Evolutionary conservation across 2,113 vertebrate species (phyloP).

Genomic region (Noturus placidus): DNA sequence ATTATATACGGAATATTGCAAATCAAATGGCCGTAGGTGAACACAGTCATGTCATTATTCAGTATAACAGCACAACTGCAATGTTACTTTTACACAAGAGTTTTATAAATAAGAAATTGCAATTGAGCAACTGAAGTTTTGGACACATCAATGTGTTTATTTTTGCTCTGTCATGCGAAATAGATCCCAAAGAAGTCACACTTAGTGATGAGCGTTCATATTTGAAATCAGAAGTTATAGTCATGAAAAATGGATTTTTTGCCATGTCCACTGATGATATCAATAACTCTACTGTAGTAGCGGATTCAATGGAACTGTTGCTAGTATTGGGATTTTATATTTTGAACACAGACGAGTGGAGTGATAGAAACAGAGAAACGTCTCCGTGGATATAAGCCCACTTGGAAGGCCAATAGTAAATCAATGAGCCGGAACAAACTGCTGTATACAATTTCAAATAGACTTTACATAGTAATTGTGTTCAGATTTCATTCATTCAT

Average conservation of each 20-base stretch:
- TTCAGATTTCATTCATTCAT: not conserved
- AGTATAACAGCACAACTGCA: not conserved
- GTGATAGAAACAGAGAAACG: not conserved
- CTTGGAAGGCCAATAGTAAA: not conserved
- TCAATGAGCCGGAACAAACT: not conserved
- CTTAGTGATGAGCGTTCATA: not conserved
- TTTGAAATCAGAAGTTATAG: not conserved
- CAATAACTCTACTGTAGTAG: not conserved
- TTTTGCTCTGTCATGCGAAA: not conserved
- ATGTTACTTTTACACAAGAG: not conserved
- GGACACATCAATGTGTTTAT: not conserved
- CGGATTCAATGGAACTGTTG: not conserved
- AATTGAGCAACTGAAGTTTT: not conserved
- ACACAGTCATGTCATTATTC: not conserved
- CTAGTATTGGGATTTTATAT: not conserved
- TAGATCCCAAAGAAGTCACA: not conserved
- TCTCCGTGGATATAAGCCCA: not conserved
- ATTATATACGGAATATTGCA: not conserved
- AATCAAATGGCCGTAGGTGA: not conserved
- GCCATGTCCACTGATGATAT: not conserved
- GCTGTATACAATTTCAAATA: not conserved
- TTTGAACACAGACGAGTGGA: not conserved
- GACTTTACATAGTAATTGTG: not conserved
- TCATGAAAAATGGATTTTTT: not conserved
- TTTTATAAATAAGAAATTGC: not conserved